Evolutionary conservation across 1,140 invertebrate species (phyloP).

Genomic region (Cepaea nemoralis): DNA sequence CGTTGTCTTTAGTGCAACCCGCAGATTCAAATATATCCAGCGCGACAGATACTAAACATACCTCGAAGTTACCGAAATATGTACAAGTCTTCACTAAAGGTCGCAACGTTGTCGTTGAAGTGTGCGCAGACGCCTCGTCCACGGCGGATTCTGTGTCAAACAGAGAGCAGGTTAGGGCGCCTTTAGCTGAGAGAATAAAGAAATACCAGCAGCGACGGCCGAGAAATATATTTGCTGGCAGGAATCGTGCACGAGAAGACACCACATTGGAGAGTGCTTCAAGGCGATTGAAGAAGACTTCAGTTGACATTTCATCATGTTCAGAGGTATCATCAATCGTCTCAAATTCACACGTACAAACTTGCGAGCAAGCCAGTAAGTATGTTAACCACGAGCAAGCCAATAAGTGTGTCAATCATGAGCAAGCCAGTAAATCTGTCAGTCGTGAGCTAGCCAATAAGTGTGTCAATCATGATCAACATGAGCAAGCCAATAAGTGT

Average conservation of each 20-base stretch:
- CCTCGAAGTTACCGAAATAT: background rate
- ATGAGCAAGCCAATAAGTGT: too few relatives aligned
- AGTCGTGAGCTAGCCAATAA: too few relatives aligned
- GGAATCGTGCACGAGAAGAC: background rate
- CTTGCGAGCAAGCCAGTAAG: background rate
- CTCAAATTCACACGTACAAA: background rate
- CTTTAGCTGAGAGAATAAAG: background rate
- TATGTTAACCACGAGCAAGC: too few relatives aligned
- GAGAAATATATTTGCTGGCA: background rate
- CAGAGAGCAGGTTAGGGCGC: background rate
- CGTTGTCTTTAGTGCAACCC: background rate
- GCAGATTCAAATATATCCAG: background rate
- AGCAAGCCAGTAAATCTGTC: too few relatives aligned
- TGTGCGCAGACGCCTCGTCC: background rate
- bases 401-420: too few relatives aligned
- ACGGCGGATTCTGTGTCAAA: background rate
- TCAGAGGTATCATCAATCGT: background rate
- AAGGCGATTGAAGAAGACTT: background rate
- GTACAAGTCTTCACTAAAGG: background rate
- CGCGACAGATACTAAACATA: background rate
- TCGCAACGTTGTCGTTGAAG: background rate
- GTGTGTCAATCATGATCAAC: too few relatives aligned
- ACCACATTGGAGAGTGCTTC: background rate
- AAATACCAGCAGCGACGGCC: background rate
- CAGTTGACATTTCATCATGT: background rate